Base-by-base conservation (phyloP, 2,113 vertebrate genomes). In the Odontesthes bonariensis region DNA sequence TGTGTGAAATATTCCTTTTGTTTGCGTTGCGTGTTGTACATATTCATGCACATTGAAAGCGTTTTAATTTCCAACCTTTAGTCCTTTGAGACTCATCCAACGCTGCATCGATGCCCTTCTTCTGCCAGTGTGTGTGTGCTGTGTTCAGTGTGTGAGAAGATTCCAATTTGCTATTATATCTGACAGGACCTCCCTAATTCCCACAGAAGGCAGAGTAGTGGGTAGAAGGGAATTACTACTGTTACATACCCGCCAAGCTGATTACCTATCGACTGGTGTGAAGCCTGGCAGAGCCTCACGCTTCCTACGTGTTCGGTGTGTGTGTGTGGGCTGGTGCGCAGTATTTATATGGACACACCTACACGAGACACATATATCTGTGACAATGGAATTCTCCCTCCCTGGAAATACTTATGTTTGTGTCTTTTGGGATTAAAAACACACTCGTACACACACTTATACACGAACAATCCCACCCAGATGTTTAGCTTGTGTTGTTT, bases 231-330 rank as follows among this genome's bases (percentile, higher is more conserved):
- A 90, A 91, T 90, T 86, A 88, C 86, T 78, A 84, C 75, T 68
- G 81, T 88, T 90, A 85, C 77, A 86, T 77, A 83, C 69, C 69
- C 57, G 54, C 79, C 86, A 70, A 82, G 90, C 84, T 92, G 89
- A 92, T 92, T 92, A 86, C 75, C 89, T 91, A 92, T 91, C 55
- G 88, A 92, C 86, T 83, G 79, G 63, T 82, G 81, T 78, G 81
- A 87, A 91, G 81, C 33, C 49, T 75, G 62, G 75, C 67, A 75
- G 51, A 67, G 53, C 58, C 51, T 58, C 67, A 31, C 46, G 73
- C 19, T 67, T 22, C 19, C 12, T 58, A 33, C 42, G 23, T 40
- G 49, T 70, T 14, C 46, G 42, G 12, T 55, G n/a, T 52, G 20
- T 66, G 65, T 51, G 60, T 57, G 42, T 65, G 60, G 42, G 66